Conservation (phyloP, 2,113 vertebrate genomes). For the Neopipo cinnamomea region DNA sequence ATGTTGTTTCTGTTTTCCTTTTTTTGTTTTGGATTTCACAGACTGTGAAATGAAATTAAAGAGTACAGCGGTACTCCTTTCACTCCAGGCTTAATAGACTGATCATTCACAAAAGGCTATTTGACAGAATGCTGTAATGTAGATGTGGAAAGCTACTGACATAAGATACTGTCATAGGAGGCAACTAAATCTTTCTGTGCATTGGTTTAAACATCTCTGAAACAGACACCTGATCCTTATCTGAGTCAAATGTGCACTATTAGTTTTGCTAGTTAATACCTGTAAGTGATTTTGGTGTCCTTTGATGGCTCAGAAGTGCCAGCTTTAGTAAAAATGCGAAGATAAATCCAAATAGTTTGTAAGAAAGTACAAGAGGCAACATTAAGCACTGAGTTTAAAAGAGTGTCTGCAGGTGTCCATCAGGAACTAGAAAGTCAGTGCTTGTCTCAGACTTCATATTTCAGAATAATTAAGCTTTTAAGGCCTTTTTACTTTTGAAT, state of each 20-base stretch:
- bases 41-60: not conserved
- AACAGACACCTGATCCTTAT: not conserved
- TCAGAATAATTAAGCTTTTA: constrained; percentile 20
- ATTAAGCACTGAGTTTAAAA: not conserved
- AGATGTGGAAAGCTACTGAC: not conserved
- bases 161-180: not conserved
- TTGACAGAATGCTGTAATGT: not conserved
- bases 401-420: not conserved
- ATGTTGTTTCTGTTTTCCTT: not conserved
- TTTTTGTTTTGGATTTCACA: not conserved
- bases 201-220: not conserved
- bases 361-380: not conserved
- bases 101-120: not conserved
- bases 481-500: not conserved
- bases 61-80: not conserved
- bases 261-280: not conserved
- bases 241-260: not conserved
- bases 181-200: not conserved
- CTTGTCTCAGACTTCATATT: not conserved
- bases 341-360: not conserved
- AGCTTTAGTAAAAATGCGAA: not conserved
- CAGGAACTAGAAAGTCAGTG: not conserved
- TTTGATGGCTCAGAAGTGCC: not conserved
- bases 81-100: not conserved
- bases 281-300: not conserved